Evolutionary conservation across 2,797 vertebrate genomes (phyloP).

Genomic region (Vipera ursinii): DNA sequence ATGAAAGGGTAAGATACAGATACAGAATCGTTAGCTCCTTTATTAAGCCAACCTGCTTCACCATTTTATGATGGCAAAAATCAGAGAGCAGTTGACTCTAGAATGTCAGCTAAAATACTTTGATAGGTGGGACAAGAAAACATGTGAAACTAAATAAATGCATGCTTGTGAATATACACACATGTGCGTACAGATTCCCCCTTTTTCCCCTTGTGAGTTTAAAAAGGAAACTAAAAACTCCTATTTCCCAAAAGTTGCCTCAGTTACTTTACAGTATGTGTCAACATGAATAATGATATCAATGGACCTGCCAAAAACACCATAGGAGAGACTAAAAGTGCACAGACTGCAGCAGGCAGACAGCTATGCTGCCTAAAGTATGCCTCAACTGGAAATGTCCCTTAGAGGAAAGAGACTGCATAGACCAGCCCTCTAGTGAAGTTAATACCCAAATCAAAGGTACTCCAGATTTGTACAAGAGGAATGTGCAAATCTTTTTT

Average conservation of each 20-base stretch:
- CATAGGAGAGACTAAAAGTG: conserved; percentile 59
- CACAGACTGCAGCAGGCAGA: conserved; percentile 41
- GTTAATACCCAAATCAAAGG: background rate
- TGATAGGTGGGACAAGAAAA: conserved; percentile 5
- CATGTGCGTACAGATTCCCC: background rate
- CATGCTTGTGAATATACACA: background rate
- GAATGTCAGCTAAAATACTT: conserved; percentile 28
- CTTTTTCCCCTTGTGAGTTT: conserved; percentile 22
- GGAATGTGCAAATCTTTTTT: background rate
- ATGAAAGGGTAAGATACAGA: conserved; percentile 53
- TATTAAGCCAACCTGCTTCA: background rate
- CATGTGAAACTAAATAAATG: background rate
- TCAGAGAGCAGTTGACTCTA: conserved; percentile 20
- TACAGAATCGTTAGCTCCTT: conserved; percentile 35
- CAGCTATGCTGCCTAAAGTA: conserved; percentile 27
- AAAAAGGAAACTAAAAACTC: conserved; percentile 39
- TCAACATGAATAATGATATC: conserved; percentile 68
- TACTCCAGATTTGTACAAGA: background rate
- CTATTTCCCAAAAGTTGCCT: conserved; percentile 57
- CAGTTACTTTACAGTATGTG: conserved; percentile 18
- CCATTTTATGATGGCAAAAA: background rate
- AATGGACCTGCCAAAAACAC: conserved; percentile 55
- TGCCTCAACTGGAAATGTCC: rapidly evolving
- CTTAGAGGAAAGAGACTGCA: background rate
- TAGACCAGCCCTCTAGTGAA: background rate